Percentiles rank a stretch among this genome's conserved stretches.
Evolutionary conservation across 2,113 vertebrate species (phyloP).

Genomic region (Megaleporinus macrocephalus): DNA sequence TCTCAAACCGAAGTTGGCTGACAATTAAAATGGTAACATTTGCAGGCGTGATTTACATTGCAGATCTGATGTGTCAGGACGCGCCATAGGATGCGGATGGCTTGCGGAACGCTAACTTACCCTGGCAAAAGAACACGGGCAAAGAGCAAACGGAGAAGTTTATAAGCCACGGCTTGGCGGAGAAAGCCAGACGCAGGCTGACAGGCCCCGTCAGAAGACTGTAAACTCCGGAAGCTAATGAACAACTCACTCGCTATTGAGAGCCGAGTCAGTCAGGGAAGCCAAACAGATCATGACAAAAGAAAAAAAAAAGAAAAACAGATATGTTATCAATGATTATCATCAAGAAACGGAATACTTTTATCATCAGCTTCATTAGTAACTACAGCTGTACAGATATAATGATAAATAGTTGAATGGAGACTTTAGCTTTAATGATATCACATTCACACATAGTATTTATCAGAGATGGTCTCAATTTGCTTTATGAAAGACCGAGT

Average conservation of each 20-base stretch:
- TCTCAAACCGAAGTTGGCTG: conserved; percentile 69
- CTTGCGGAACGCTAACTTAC: conserved; percentile 39
- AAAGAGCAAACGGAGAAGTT: conserved; percentile 45
- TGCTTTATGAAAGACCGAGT: no score
- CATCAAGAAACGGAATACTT: background rate
- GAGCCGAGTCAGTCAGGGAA: conserved; percentile 70
- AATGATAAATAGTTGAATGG: no score
- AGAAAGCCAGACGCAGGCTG: conserved; percentile 57
- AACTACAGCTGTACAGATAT: background rate
- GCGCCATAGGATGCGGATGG: conserved; percentile 45
- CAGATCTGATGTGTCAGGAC: conserved; percentile 65
- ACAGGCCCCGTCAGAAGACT: conserved; percentile 63
- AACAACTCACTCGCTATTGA: conserved; percentile 70
- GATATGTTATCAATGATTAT: conserved; percentile 5
- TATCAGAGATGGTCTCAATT: no score
- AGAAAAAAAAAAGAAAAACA: conserved; percentile 52
- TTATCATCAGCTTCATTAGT: background rate
- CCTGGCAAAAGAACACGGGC: conserved; percentile 51
- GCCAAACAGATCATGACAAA: conserved; percentile 56
- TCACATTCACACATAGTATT: no score
- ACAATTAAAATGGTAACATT: conserved; percentile 73
- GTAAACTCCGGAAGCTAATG: conserved; percentile 65
- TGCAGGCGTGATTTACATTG: conserved; percentile 67
- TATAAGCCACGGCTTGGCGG: conserved; percentile 20
- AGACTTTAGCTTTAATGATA: no score